Evolutionary conservation across 2,888 invertebrate species (phyloP), one percentile per base, ranked within the genome.

Genomic region (Tetragonisca angustula): DNA sequence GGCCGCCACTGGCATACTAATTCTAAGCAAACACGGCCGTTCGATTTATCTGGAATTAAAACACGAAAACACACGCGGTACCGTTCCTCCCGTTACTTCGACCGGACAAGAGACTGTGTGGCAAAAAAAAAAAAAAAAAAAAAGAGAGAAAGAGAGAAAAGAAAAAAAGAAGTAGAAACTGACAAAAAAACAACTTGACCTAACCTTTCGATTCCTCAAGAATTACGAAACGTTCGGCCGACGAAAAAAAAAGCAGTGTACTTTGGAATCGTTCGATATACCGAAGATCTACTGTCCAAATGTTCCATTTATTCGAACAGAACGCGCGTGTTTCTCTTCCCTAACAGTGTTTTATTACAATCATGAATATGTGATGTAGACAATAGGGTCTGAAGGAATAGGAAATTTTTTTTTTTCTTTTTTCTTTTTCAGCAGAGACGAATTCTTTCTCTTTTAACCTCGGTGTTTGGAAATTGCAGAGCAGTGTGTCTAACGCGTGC

Each of bases 1-100:
- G 76, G 78, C 77, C 61, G 59, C n/a, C 80, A 21, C 43, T 68
- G 54, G 68, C 76, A 77, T 71, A 71, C 65, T 75, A 82, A 82
- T 78, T 73, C 70, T 71, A 71, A 49, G 70, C 80, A 69, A 80
- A 67, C 79, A 50, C 21, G 65, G 73, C 24, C 79, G 43, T 24
- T 68, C 61, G 52, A 13, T 72, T 52, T 36, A 54, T 61, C 56
- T 27, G 24, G 43, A 64, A 64, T 65, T 75, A 49, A 68, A 49
- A 79, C 62, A 27, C 52, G 21, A 36, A 68, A 65, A 64, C 56
- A 24, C 5, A 27, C 43, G 27, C 59, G n/a, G n/a, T 79, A 52
- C 17, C 36, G 15, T 50, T 76, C 54, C 6, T 62, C 2, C 24
- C 24, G 32, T 65, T 24, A 59, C 6, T 21, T 73, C 36, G 17